Percentiles rank a stretch among this genome's conserved stretches.
Evolutionary conservation across 2,888 invertebrate species (phyloP).

Genomic region (Diaphora mendica): DNA sequence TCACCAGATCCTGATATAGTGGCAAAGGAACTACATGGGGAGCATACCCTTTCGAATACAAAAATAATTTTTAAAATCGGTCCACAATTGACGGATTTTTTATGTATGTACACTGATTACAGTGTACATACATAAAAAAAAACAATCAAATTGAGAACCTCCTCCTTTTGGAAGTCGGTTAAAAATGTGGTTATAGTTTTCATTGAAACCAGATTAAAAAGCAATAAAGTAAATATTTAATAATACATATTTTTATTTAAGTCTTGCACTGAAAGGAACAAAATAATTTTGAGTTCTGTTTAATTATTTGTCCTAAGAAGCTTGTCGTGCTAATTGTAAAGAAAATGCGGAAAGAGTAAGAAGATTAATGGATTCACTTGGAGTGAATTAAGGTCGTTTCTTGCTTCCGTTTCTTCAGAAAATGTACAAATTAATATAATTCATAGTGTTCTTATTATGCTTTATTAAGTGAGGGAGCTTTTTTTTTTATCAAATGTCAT

Average conservation of each 20-base stretch:
- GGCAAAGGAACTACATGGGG: no score
- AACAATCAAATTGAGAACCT: no score
- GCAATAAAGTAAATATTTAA: no score
- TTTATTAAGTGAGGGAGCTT: not conserved
- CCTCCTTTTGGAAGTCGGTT: no score
- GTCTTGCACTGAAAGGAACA: not conserved
- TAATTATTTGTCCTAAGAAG: not conserved
- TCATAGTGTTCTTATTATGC: not conserved
- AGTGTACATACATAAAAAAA: no score
- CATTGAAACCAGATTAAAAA: no score
- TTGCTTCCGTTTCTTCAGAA: conserved; percentile 23
- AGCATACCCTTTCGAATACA: no score
- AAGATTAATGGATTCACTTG: conserved; percentile 43
- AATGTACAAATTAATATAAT: conserved; percentile 13
- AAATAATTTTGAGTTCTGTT: not conserved
- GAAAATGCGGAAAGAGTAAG: conserved; percentile 23
- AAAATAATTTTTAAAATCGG: no score
- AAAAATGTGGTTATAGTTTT: no score
- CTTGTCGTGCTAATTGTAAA: not conserved
- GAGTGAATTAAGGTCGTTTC: conserved; percentile 25
- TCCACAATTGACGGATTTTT: no score
- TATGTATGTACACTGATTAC: no score
- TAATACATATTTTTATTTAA: not conserved
- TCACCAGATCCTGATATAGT: no score
- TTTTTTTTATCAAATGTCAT: not conserved